phyloP scores from a whole-genome alignment of 2,888 invertebrate genomes.

The Chrysotoxum bicinctum region DNA sequence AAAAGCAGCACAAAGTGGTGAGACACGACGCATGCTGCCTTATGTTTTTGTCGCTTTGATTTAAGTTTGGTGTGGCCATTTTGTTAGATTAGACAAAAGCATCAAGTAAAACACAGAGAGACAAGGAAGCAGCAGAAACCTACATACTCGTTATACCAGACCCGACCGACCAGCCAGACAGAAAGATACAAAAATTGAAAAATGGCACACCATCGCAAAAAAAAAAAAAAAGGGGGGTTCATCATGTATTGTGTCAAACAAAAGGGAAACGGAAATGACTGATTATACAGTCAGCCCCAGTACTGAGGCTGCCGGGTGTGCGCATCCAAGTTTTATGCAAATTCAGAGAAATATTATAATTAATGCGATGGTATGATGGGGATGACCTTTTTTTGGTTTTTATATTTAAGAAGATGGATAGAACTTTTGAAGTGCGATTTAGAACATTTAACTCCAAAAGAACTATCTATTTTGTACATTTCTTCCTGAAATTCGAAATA shows the following conservation, averaged over 20 bases:
- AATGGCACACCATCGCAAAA: constrained; percentile 20
- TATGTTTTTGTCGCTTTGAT: constrained; percentile 49
- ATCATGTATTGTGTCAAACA: constrained; percentile 37
- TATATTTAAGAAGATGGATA: neutral
- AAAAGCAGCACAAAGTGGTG: neutral
- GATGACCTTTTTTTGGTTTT: constrained; percentile 38
- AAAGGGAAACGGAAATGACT: constrained; percentile 67
- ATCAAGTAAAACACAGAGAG: constrained; percentile 17
- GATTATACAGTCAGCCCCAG: constrained; percentile 40
- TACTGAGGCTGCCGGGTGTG: neutral
- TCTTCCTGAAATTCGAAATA: no score
- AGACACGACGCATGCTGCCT: constrained; percentile 24
- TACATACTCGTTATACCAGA: neutral
- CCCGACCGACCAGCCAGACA: neutral
- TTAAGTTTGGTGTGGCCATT: constrained; percentile 30
- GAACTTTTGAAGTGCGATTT: neutral
- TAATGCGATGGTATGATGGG: constrained; percentile 28
- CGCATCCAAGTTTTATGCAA: constrained; percentile 49
- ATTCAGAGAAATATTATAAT: constrained; percentile 33
- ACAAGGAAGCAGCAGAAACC: neutral
- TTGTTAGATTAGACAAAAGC: constrained; percentile 42
- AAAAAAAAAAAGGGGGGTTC: constrained; percentile 36
- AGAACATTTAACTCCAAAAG: neutral
- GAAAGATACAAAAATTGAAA: constrained; percentile 32
- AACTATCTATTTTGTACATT: no score